These are phyloP conservation scores for Platysteira castanea DNA, from an alignment of 2,113 vertebrate genomes.

Conservation along the genomic window DNA sequence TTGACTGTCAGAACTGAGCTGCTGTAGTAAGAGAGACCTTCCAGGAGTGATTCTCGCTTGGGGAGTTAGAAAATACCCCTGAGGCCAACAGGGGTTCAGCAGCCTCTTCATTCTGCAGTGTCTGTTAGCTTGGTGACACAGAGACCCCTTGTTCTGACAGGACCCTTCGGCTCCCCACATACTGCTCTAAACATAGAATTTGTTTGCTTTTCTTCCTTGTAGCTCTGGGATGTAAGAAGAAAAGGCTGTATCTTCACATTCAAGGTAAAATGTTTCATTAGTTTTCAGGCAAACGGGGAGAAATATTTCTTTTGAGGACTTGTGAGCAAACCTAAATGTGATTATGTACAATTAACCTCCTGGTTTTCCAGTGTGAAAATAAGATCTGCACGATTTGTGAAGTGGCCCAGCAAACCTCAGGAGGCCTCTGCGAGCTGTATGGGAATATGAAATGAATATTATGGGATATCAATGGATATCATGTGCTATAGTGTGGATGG, in stretches of 20 bases:
- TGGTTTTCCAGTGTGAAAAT: neutral
- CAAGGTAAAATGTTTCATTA: conserved; percentile 75
- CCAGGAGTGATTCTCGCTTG: neutral
- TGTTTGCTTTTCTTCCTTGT: neutral
- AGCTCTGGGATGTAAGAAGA: conserved; percentile 95
- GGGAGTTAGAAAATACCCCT: neutral
- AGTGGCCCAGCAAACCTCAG: neutral
- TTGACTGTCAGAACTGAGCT: neutral
- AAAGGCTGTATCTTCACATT: conserved; percentile 94
- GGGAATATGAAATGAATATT: neutral
- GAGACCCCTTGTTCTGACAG: neutral
- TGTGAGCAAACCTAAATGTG: neutral
- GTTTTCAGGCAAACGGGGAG: neutral
- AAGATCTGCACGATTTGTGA: neutral
- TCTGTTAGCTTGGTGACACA: neutral
- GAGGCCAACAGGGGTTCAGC: neutral
- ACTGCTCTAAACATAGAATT: neutral
- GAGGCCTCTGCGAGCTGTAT: neutral
- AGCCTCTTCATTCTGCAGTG: neutral
- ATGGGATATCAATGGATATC: neutral
- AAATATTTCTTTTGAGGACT: neutral
- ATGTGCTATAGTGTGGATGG: neutral
- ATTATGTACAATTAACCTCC: neutral
- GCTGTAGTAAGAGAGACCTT: neutral
- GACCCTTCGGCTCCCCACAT: neutral